Evolutionary conservation across 2,797 vertebrate species (phyloP).

Genomic region (Epinephelus malabaricus): DNA sequence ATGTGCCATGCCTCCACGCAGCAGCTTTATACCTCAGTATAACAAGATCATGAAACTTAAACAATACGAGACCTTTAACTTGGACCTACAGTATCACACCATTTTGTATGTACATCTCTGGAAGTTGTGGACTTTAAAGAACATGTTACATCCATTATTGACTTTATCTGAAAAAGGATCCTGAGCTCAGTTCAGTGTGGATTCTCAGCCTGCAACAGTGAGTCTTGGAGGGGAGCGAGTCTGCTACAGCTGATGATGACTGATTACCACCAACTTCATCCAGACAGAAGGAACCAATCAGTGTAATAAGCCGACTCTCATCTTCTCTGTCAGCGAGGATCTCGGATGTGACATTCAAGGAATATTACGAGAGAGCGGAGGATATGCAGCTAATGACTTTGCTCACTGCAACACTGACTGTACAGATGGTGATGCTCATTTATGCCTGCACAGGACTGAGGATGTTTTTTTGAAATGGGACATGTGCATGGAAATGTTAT

Average conservation of each 20-base stretch:
- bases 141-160: not conserved
- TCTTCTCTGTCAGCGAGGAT: constrained; percentile 14
- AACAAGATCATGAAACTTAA: constrained; percentile 6
- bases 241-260: not conserved
- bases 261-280: constrained; percentile 34
- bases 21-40: constrained; percentile 50
- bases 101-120: constrained; percentile 7
- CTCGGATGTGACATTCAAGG: constrained; percentile 15
- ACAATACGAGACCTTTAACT: not conserved
- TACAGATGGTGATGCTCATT: constrained; percentile 2
- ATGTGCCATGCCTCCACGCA: constrained; percentile 46
- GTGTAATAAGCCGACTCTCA: constrained; percentile 32
- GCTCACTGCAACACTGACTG: constrained; percentile 1
- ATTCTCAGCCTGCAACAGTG: not conserved
- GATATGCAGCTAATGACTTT: constrained; percentile 14
- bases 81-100: not conserved
- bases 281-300: constrained; percentile 35
- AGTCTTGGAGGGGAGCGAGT: not conserved
- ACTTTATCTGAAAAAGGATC: not conserved
- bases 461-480: not conserved
- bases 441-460: not conserved
- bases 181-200: not conserved
- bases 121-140: constrained; percentile 6
- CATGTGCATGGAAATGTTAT: not conserved
- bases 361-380: constrained; percentile 26